A percentile compares a stretch with the other conserved stretches of the same genome.
These are phyloP conservation scores for Peromyscus aztecus DNA, from an alignment of 2,797 vertebrate genomes.

Conservation along the genomic window DNA sequence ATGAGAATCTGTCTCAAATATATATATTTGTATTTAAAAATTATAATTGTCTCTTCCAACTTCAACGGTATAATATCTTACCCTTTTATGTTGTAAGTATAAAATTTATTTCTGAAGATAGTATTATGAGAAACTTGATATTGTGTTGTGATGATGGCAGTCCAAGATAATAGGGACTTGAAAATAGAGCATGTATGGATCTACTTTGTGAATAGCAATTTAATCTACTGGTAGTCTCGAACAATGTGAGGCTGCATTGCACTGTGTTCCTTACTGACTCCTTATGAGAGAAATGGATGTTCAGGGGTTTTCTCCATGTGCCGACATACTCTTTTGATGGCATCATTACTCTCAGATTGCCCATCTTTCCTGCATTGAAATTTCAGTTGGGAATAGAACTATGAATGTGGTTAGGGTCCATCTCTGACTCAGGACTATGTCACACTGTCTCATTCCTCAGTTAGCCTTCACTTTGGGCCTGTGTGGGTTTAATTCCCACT, in stretches of 20 bases:
- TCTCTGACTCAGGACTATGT: conserved; percentile 19
- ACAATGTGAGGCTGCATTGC: conserved; percentile 44
- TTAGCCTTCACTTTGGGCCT: conserved; percentile 39
- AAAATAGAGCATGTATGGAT: conserved; percentile 30
- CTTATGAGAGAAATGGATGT: not conserved
- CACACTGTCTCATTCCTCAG: conserved; percentile 27
- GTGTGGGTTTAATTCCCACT: not conserved
- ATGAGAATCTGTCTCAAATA: not conserved
- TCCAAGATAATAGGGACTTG: conserved; percentile 53
- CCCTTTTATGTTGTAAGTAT: conserved; percentile 61
- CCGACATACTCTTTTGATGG: not conserved
- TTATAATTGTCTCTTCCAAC: conserved; percentile 48
- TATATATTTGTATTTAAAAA: conserved; percentile 7
- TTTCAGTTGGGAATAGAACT: conserved; percentile 52
- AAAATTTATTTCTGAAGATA: conserved; percentile 53
- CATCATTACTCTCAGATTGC: conserved; percentile 36
- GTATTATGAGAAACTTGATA: conserved; percentile 58
- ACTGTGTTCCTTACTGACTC: conserved; percentile 34
- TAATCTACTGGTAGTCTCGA: conserved; percentile 34
- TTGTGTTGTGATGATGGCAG: conserved; percentile 28
- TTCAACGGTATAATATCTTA: conserved; percentile 59
- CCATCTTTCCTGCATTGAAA: conserved; percentile 5
- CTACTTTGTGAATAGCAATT: not conserved
- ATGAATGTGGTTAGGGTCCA: conserved; percentile 7
- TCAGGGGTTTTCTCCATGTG: not conserved